Conservation (phyloP, 2,888 invertebrate species). For the Sphecodes monilicornis region DNA sequence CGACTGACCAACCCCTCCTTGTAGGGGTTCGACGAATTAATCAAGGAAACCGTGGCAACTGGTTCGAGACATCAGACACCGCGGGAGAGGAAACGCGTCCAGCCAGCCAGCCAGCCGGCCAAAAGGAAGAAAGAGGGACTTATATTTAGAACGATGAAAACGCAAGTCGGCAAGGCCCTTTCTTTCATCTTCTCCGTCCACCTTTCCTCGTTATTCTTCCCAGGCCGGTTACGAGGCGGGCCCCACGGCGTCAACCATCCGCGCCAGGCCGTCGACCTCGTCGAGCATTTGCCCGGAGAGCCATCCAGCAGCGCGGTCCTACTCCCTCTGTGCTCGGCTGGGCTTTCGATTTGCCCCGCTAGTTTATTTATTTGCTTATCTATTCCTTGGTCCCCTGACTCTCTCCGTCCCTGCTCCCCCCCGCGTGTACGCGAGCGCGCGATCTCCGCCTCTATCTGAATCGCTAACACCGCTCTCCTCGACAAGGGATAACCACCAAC, state of each 20-base stretch:
- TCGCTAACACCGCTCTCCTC: background rate
- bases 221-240: constrained; percentile 73
- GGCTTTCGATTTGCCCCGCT: constrained; percentile 61
- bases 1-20: background rate
- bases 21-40: constrained; percentile 34
- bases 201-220: constrained; percentile 67
- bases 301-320: constrained; percentile 63
- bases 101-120: background rate
- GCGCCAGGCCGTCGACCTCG: constrained; percentile 83
- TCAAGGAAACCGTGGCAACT: constrained; percentile 16
- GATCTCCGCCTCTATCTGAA: background rate
- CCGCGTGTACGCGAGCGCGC: background rate
- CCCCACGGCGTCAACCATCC: constrained; percentile 82
- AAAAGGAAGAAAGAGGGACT: constrained; percentile 29
- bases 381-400: constrained; percentile 66
- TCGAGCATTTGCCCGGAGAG: constrained; percentile 76
- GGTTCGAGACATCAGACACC: constrained; percentile 9
- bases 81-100: background rate
- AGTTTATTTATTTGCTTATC: constrained; percentile 74
- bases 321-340: constrained; percentile 45
- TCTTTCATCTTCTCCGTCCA: constrained; percentile 65
- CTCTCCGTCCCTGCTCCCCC: constrained; percentile 24
- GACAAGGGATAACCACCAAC: constrained; percentile 45
- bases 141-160: constrained; percentile 68
- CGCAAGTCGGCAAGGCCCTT: constrained; percentile 68